Percentiles rank a stretch among this genome's conserved stretches.
phyloP scores from a whole-genome alignment of 2,888 invertebrate species.

The Palloptera scutellata region DNA sequence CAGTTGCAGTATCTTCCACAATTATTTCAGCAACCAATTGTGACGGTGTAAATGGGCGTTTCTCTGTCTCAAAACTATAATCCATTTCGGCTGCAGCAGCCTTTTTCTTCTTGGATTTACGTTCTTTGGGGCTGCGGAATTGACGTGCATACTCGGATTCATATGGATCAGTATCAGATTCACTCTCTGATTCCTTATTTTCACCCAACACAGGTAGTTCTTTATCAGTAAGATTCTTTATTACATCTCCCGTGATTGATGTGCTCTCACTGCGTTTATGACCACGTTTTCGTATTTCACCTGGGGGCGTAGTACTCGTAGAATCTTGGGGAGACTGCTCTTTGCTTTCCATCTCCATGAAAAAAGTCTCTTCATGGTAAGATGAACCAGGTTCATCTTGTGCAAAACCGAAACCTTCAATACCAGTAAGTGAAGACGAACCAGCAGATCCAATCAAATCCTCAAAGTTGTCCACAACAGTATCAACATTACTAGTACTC shows the following conservation, averaged over 20 bases:
- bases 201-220: slow-evolving; percentile 52
- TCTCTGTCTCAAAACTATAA: slow-evolving; percentile 56
- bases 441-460: slow-evolving; percentile 61
- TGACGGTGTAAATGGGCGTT: slow-evolving; percentile 61
- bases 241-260: slow-evolving; percentile 51
- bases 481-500: slow-evolving; percentile 68
- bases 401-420: slow-evolving; percentile 55
- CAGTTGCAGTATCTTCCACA: slow-evolving; percentile 59
- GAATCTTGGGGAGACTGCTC: slow-evolving; percentile 53
- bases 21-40: slow-evolving; percentile 61
- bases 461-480: slow-evolving; percentile 62
- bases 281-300: slow-evolving; percentile 62
- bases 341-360: slow-evolving; percentile 52
- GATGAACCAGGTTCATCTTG: slow-evolving; percentile 51
- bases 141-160: slow-evolving; percentile 65
- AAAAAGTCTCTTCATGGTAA: slow-evolving; percentile 53
- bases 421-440: slow-evolving; percentile 61
- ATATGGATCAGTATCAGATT: slow-evolving; percentile 65
- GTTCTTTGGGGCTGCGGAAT: slow-evolving; percentile 60
- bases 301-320: slow-evolving; percentile 46
- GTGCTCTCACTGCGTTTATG: slow-evolving; percentile 70
- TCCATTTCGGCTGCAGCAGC: slow-evolving; percentile 61
- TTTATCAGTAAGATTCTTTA: slow-evolving; percentile 52
- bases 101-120: slow-evolving; percentile 59
- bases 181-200: slow-evolving; percentile 64